Conservation (phyloP, 1,140 invertebrate species). For the Oncopeltus fasciatus region DNA sequence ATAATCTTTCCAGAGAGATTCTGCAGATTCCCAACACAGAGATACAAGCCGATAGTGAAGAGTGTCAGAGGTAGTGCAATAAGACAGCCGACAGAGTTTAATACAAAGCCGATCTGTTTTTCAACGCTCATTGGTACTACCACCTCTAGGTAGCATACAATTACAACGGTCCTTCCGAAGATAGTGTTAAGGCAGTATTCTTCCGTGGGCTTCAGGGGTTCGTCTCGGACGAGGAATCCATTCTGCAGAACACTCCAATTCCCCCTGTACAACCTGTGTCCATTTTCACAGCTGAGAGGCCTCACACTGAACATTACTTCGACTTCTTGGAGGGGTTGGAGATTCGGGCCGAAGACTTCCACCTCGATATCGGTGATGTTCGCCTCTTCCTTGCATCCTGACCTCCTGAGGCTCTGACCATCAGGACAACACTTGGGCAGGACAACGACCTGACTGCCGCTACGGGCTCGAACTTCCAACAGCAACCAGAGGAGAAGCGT, state of each 20-base stretch:
- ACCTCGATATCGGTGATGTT: neutral
- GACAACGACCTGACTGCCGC: neutral
- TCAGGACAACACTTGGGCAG: neutral
- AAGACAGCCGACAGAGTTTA: neutral
- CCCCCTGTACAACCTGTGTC: neutral
- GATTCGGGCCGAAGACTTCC: neutral
- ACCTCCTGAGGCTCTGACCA: neutral
- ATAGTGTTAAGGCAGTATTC: neutral
- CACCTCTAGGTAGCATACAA: neutral
- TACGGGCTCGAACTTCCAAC: neutral
- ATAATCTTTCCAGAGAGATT: slow-evolving; percentile 58
- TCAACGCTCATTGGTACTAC: neutral
- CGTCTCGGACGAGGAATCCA: neutral
- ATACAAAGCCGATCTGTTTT: neutral
- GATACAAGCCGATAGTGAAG: slow-evolving; percentile 54
- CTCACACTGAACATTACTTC: neutral
- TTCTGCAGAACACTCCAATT: neutral
- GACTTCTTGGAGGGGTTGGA: neutral
- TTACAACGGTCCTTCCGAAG: neutral
- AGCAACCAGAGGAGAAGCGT: neutral
- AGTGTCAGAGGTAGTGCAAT: slow-evolving; percentile 37
- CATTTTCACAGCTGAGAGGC: neutral
- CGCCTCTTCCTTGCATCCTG: neutral
- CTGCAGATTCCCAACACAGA: slow-evolving; percentile 47
- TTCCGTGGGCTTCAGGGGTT: neutral